A percentile compares a stretch with the other conserved stretches of the same genome.
Conservation (phyloP, 2,113 vertebrate genomes). For the Pangasianodon hypophthalmus region DNA sequence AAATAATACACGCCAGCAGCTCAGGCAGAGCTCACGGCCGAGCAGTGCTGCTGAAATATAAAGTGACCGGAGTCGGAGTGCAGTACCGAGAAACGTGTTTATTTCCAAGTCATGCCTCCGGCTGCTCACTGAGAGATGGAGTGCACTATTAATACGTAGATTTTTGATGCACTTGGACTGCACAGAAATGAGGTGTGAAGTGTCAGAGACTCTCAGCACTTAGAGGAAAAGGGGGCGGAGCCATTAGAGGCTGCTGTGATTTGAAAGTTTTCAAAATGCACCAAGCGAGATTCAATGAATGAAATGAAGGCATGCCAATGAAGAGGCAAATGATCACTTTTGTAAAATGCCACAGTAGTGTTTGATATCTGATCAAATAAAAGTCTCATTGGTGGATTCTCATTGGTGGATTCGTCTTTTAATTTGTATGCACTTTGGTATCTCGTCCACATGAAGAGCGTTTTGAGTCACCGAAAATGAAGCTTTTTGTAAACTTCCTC, state of each 20-base stretch:
- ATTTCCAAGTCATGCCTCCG: background rate
- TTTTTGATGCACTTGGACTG: background rate
- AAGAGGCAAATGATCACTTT: no score
- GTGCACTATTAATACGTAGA: background rate
- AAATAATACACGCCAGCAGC: constrained; percentile 19
- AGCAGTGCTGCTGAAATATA: background rate
- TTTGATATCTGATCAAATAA: no score
- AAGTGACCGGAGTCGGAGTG: background rate
- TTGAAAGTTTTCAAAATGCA: background rate
- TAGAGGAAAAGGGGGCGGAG: background rate
- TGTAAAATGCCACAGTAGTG: no score
- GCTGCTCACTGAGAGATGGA: background rate
- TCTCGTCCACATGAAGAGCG: no score
- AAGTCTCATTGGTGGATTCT: no score
- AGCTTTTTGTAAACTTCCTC: background rate
- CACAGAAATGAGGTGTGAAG: background rate
- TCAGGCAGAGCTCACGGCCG: constrained; percentile 64
- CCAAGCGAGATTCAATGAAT: background rate
- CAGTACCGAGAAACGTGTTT: background rate
- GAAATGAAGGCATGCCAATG: no score
- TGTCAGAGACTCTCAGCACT: background rate
- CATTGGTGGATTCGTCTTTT: no score
- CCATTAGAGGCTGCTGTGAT: background rate
- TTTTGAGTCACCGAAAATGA: background rate
- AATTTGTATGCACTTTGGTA: no score